phyloP scores from a whole-genome alignment of 2,888 invertebrate species.

The Leptinotarsa peninsularis region DNA sequence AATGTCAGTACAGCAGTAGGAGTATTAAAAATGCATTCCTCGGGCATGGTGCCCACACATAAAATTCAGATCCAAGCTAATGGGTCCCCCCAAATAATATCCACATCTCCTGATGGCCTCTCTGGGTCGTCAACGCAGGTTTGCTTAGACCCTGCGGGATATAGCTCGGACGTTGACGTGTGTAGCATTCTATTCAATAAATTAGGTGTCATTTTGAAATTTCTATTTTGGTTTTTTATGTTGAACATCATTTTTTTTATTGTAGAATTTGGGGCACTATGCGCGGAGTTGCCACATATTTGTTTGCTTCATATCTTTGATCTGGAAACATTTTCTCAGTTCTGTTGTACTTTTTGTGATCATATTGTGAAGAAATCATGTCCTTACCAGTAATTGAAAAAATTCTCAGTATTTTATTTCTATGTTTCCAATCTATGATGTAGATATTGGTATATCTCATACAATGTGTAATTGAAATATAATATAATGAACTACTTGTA shows the following conservation, averaged over 20 bases:
- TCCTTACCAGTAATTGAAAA: no score
- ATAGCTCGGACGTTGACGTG: slow-evolving; percentile 84
- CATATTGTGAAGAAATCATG: no score
- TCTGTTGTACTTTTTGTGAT: not conserved
- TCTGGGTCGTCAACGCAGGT: slow-evolving; percentile 74
- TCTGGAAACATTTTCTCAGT: slow-evolving; percentile 19
- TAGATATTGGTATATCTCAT: no score
- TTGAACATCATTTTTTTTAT: slow-evolving; percentile 28
- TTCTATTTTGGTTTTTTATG: slow-evolving; percentile 49
- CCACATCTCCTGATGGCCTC: slow-evolving; percentile 68
- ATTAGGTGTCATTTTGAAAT: slow-evolving; percentile 37
- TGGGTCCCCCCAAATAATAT: slow-evolving; percentile 67
- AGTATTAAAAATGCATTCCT: slow-evolving; percentile 69
- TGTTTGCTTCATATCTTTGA: slow-evolving; percentile 16
- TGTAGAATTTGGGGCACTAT: slow-evolving; percentile 33
- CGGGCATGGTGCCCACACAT: slow-evolving; percentile 65
- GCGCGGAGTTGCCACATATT: not conserved
- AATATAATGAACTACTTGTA: no score
- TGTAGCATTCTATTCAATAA: slow-evolving; percentile 58
- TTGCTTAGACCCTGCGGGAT: slow-evolving; percentile 78
- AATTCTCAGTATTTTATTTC: no score
- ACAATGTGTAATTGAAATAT: no score
- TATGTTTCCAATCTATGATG: no score
- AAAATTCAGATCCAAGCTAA: slow-evolving; percentile 69
- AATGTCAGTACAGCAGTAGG: slow-evolving; percentile 67